Conservation (phyloP, 2,797 vertebrate species). For the Esox masquinongy region DNA sequence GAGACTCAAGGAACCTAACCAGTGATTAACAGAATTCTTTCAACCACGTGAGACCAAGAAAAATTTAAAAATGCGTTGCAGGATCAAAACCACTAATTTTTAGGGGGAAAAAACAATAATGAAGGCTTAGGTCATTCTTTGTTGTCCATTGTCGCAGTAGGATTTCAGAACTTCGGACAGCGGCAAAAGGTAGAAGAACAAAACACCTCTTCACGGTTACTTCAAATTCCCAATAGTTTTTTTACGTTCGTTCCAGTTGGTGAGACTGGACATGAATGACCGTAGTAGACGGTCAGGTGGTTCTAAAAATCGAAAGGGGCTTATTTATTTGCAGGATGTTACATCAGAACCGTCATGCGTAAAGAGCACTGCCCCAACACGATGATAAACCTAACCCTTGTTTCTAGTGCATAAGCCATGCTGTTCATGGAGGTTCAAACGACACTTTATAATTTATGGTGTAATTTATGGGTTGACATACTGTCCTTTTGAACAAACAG, state of each 20-base stretch:
- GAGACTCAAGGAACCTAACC: too few species aligned
- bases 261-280: not conserved
- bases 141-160: not conserved
- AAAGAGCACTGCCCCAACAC: not conserved
- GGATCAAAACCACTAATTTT: too few species aligned
- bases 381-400: not conserved
- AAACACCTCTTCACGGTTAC: not conserved
- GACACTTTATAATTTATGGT: not conserved
- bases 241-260: not conserved
- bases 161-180: constrained; percentile 31
- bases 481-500: not conserved
- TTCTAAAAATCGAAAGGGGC: not conserved
- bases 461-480: not conserved
- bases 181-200: not conserved
- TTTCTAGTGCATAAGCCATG: not conserved
- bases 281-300: not conserved
- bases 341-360: constrained; percentile 10
- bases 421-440: not conserved
- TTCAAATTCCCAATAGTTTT: not conserved
- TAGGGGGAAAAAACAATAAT: not conserved
- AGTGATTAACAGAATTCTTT: not conserved
- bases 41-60: too few species aligned
- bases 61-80: too few species aligned
- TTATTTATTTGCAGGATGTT: constrained; percentile 14
- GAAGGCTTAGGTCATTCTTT: not conserved